phyloP scores from a whole-genome alignment of 2,113 vertebrate species.

The Gobius niger region DNA sequence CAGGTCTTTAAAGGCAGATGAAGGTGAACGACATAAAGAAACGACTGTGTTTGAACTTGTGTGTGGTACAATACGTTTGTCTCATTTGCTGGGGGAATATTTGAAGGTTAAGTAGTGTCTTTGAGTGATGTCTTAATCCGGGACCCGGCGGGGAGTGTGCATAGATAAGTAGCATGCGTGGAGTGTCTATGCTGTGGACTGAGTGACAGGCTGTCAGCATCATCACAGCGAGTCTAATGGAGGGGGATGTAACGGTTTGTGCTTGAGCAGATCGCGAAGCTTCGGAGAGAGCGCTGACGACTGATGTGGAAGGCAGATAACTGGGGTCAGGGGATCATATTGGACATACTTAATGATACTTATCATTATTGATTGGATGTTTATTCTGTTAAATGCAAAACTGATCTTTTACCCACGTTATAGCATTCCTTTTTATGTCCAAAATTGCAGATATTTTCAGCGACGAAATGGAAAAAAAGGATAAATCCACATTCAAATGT shows the following conservation, averaged over 20 bases:
- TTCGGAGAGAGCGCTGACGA: background rate
- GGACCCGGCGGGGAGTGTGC: background rate
- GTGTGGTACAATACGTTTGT: background rate
- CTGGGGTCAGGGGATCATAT: slow-evolving; percentile 42
- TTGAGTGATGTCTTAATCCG: slow-evolving; percentile 18
- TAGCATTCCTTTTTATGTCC: too few species aligned
- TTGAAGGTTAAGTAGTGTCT: slow-evolving; percentile 36
- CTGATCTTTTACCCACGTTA: too few species aligned
- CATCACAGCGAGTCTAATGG: background rate
- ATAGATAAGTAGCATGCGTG: background rate
- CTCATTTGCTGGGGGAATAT: slow-evolving; percentile 11
- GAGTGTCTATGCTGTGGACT: background rate
- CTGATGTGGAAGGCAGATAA: background rate
- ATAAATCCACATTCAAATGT: too few species aligned
- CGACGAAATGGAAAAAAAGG: too few species aligned
- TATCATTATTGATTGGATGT: background rate
- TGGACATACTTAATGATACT: background rate
- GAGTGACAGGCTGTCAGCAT: slow-evolving; percentile 1
- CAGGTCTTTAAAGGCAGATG: slow-evolving; percentile 34
- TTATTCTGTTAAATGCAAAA: too few species aligned
- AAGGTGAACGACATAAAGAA: slow-evolving; percentile 16
- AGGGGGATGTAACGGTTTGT: background rate
- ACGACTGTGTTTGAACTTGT: background rate
- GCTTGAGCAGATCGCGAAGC: background rate
- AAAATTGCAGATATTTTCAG: too few species aligned